These are phyloP conservation scores for Nettapus auritus DNA, from an alignment of 2,113 vertebrate species.

Conservation along the genomic window DNA sequence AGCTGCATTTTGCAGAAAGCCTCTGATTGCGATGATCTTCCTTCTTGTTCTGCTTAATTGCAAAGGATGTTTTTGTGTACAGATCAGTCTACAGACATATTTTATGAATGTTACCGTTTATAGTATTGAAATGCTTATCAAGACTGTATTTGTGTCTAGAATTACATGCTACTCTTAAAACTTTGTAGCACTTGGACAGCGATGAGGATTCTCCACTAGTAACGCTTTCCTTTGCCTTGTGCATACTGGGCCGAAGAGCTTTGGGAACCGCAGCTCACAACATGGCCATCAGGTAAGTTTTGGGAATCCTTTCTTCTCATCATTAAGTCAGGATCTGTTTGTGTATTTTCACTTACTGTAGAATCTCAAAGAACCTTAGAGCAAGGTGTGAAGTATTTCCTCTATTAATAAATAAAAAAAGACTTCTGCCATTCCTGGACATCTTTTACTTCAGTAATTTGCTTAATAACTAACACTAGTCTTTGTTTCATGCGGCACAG, in stretches of 20 bases:
- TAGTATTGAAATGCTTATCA: neutral
- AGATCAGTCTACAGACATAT: neutral
- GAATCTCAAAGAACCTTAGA: neutral
- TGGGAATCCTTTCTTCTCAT: neutral
- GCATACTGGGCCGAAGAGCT: slow-evolving; percentile 91
- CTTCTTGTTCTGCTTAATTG: neutral
- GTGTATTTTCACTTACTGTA: neutral
- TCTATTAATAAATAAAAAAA: neutral
- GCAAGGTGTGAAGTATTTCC: neutral
- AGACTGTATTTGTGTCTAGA: neutral
- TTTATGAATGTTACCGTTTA: neutral
- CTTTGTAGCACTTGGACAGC: slow-evolving; percentile 84
- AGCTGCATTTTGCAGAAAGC: neutral
- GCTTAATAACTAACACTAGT: neutral
- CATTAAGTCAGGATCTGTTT: neutral
- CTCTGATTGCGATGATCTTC: neutral
- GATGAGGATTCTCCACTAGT: slow-evolving; percentile 95
- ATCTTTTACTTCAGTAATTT: neutral
- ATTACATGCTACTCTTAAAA: slow-evolving; percentile 12
- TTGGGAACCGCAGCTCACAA: slow-evolving; percentile 93
- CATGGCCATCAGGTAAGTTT: slow-evolving; percentile 92
- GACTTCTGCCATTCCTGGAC: neutral
- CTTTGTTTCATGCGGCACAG: neutral
- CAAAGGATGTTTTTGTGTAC: neutral
- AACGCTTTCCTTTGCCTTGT: slow-evolving; percentile 93